phyloP scores from a whole-genome alignment of 2,113 vertebrate genomes.

The Oreocharis arfaki region DNA sequence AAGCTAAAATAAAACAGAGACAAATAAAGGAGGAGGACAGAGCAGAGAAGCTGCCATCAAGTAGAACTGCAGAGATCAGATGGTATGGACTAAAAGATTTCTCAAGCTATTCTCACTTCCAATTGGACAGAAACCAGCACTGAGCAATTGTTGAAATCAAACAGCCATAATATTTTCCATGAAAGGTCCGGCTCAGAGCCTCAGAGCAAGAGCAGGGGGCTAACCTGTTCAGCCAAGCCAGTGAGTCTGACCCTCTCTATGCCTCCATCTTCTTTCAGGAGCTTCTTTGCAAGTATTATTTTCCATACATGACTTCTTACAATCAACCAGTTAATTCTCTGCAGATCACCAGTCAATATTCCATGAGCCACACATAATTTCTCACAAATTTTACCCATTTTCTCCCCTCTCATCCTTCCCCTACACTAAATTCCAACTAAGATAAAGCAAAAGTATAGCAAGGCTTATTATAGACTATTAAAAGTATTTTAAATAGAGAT shows the following conservation, averaged over 20 bases:
- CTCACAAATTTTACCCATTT: neutral
- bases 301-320: neutral
- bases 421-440: too few relatives aligned
- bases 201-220: neutral
- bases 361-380: neutral
- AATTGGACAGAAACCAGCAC: neutral
- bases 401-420: rapidly evolving
- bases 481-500: neutral
- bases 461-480: neutral
- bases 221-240: neutral
- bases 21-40: neutral
- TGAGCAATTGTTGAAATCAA: neutral
- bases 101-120: neutral
- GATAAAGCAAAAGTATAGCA: neutral
- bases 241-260: neutral
- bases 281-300: neutral
- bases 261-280: neutral
- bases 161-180: neutral
- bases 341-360: neutral
- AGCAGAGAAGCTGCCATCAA: neutral
- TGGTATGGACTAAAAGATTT: neutral
- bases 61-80: neutral
- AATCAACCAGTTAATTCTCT: neutral
- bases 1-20: neutral
- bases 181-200: neutral